Percentiles rank a stretch among this genome's conserved stretches.
Conservation (phyloP, 1,140 invertebrate genomes). For the Cyclina sinensis region DNA sequence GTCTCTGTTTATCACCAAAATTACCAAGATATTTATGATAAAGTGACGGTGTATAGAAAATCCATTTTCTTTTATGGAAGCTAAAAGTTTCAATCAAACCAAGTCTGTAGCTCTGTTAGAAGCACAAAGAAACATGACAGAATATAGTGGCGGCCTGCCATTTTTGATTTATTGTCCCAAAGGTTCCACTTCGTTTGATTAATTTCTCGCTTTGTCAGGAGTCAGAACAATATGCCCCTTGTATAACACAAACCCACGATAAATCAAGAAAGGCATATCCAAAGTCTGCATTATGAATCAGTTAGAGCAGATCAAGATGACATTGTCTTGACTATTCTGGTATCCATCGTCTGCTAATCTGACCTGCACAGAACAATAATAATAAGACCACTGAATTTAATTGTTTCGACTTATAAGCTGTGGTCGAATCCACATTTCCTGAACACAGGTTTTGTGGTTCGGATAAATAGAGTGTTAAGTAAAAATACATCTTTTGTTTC, state of each 20-base stretch:
- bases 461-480: no score
- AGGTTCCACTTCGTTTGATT: slow-evolving; percentile 51
- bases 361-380: no score
- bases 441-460: no score
- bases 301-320: slow-evolving; percentile 39
- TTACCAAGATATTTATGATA: no score
- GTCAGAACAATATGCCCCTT: slow-evolving; percentile 47
- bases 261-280: slow-evolving; percentile 35
- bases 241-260: slow-evolving; percentile 53
- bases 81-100: slow-evolving; percentile 18
- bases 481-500: no score
- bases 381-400: no score
- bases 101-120: slow-evolving; percentile 28
- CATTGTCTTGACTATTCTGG: no score
- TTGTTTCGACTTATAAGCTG: no score
- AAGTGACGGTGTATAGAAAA: no score
- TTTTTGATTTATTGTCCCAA: slow-evolving; percentile 45
- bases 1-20: no score
- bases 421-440: no score
- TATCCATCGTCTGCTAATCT: no score
- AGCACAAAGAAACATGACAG: slow-evolving; percentile 25
- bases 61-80: not conserved
- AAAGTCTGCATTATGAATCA: slow-evolving; percentile 50
- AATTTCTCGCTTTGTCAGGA: slow-evolving; percentile 50
- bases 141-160: slow-evolving; percentile 32